These are phyloP conservation scores for Paguma larvata DNA, from an alignment of 2,797 vertebrate species.

Conservation along the genomic window DNA sequence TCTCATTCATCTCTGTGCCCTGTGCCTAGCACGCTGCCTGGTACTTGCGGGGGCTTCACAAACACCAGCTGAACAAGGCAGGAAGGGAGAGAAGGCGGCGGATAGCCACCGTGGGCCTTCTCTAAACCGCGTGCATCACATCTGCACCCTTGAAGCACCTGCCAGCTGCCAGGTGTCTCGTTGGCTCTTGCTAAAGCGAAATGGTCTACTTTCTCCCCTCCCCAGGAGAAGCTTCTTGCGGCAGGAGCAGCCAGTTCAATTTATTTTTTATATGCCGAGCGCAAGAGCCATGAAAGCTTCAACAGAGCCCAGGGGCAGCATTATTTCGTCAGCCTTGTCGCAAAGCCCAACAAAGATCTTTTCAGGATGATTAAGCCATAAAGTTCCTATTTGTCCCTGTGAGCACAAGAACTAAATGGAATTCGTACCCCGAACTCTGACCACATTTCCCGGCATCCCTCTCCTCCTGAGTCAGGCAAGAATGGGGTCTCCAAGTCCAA, in stretches of 20 bases:
- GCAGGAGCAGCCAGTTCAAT: background rate
- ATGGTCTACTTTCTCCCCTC: background rate
- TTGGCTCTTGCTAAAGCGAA: background rate
- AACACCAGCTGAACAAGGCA: background rate
- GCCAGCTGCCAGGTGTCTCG: background rate
- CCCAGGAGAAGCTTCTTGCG: background rate
- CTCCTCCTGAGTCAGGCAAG: background rate
- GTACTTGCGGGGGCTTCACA: background rate
- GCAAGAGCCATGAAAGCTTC: background rate
- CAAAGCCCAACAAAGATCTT: conserved; percentile 62
- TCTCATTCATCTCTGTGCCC: background rate
- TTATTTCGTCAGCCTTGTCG: background rate
- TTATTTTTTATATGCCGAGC: conserved; percentile 2
- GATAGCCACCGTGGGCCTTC: background rate
- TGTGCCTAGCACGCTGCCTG: background rate
- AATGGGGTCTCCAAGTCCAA: background rate
- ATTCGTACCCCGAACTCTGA: background rate
- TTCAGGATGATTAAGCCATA: conserved; percentile 54
- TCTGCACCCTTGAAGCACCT: background rate
- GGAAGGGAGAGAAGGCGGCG: background rate
- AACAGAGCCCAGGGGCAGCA: background rate
- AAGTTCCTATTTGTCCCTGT: conserved; percentile 13
- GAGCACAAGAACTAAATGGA: background rate
- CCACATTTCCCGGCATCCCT: background rate
- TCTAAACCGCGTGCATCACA: background rate